These are phyloP conservation scores for Muschampia plurimacula DNA, from an alignment of 2,888 invertebrate genomes.

Conservation along the genomic window DNA sequence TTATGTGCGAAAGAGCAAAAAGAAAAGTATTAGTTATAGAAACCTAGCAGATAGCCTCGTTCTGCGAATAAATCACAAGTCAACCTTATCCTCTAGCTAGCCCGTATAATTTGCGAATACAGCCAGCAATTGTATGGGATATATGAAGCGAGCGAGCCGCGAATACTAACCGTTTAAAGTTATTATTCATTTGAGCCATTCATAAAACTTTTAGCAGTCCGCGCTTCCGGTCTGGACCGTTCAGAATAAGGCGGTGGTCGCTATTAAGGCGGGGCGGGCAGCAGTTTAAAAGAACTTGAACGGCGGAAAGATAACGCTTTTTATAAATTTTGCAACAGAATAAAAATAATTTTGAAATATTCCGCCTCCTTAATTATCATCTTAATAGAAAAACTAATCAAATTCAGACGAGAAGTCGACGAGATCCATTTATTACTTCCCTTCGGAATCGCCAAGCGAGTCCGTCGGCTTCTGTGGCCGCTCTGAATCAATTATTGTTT, in stretches of 20 bases:
- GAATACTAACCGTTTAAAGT: constrained; percentile 10
- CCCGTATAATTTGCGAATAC: constrained; percentile 1
- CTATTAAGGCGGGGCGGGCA: background rate
- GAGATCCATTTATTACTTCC: constrained; percentile 14
- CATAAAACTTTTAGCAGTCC: constrained; percentile 13
- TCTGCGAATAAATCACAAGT: background rate
- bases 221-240: constrained; percentile 8
- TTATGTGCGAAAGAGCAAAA: no score
- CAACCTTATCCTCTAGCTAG: background rate
- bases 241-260: background rate
- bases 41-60: background rate
- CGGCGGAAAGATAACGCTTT: no score
- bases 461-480: background rate
- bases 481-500: constrained; percentile 38
- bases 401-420: constrained; percentile 7
- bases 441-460: background rate
- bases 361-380: constrained; percentile 16
- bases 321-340: no score
- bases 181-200: constrained; percentile 16
- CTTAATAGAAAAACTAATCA: constrained; percentile 19
- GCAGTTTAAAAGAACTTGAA: no score
- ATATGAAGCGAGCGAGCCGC: background rate
- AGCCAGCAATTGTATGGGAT: background rate
- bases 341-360: background rate
- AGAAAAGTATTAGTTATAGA: background rate